A percentile compares a stretch with the other conserved stretches of the same genome.
phyloP scores from a whole-genome alignment of 2,113 vertebrate species.

The Xiphophorus couchianus region DNA sequence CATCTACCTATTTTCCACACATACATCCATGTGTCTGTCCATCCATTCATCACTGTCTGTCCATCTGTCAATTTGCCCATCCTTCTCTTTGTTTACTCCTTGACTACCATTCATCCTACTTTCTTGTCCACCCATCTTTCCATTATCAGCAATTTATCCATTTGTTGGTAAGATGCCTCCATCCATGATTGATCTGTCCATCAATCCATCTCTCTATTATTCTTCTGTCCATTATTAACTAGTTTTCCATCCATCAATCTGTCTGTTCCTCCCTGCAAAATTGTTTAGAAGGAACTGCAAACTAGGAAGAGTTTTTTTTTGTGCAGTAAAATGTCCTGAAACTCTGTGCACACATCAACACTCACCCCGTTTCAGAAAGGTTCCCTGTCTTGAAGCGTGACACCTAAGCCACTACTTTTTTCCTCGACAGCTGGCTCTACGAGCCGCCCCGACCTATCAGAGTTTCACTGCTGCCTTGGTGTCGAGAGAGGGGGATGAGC shows the following conservation, averaged over 20 bases:
- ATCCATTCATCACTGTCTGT: neutral
- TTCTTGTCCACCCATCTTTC: too few relatives aligned
- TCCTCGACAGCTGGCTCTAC: constrained; percentile 86
- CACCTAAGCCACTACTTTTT: neutral
- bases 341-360: neutral
- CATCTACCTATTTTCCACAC: too few relatives aligned
- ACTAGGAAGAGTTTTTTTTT: neutral
- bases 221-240: too few relatives aligned
- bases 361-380: neutral
- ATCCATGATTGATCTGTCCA: too few relatives aligned
- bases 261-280: too few relatives aligned
- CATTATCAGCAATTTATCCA: too few relatives aligned
- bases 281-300: neutral
- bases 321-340: neutral
- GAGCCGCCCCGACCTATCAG: constrained; percentile 91
- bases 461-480: constrained; percentile 90
- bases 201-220: too few relatives aligned
- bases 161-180: too few relatives aligned
- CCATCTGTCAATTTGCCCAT: neutral
- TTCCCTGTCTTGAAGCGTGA: neutral
- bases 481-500: constrained; percentile 84
- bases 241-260: too few relatives aligned
- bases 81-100: neutral
- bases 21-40: neutral
- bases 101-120: too few relatives aligned